Percentiles rank a stretch among this genome's conserved stretches.
These are phyloP conservation scores for Clistopyga incitator DNA, from an alignment of 2,888 invertebrate species.

Conservation along the genomic window DNA sequence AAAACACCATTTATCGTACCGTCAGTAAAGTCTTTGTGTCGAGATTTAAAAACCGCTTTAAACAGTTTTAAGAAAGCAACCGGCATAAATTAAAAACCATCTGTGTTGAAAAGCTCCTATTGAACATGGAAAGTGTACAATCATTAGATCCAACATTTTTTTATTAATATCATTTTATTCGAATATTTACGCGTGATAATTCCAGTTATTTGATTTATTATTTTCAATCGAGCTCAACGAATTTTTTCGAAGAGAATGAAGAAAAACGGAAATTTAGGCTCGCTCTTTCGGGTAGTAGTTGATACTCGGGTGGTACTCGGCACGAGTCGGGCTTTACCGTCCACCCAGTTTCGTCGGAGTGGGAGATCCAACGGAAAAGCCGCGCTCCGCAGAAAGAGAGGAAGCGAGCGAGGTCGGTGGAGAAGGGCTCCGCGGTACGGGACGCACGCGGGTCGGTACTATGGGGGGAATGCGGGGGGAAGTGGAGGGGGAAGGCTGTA, in stretches of 20 bases:
- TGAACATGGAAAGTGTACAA: too few relatives aligned
- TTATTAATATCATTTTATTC: too few relatives aligned
- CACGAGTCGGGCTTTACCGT: conserved; percentile 50
- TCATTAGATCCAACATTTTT: too few relatives aligned
- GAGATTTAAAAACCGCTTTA: too few relatives aligned
- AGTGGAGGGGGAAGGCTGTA: conserved; percentile 39
- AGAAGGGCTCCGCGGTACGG: conserved; percentile 1
- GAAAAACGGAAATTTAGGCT: conserved; percentile 16
- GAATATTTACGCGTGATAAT: too few relatives aligned
- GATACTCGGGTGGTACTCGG: conserved; percentile 25
- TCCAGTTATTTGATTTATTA: too few relatives aligned
- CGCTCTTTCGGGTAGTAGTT: neutral
- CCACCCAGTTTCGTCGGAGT: conserved; percentile 10
- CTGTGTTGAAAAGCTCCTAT: too few relatives aligned
- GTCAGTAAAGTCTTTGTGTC: too few relatives aligned
- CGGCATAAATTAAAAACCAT: too few relatives aligned
- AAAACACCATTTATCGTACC: too few relatives aligned
- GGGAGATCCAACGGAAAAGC: conserved; percentile 8
- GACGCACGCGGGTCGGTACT: conserved; percentile 37
- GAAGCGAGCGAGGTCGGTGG: conserved; percentile 10
- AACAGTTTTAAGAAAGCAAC: too few relatives aligned
- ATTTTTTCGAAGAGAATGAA: neutral
- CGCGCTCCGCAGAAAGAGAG: conserved; percentile 27
- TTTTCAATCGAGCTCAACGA: too few relatives aligned
- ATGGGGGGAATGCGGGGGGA: conserved; percentile 54